phyloP scores from a whole-genome alignment of 1,140 invertebrate genomes.

The Anastrepha ludens region DNA sequence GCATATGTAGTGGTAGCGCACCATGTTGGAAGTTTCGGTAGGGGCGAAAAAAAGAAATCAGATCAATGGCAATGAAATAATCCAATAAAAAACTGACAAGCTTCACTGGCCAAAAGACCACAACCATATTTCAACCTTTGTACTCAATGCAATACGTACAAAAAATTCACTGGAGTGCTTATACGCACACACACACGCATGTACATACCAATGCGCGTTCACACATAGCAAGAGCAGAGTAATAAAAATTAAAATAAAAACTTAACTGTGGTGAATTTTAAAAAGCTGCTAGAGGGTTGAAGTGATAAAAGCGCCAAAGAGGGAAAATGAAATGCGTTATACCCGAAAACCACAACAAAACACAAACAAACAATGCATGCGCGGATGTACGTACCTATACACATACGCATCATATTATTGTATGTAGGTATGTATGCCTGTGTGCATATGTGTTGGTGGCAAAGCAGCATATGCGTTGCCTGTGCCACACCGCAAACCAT shows the following conservation, averaged over 20 bases:
- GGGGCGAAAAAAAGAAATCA: not conserved
- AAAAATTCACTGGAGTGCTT: not conserved
- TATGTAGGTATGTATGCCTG: constrained; percentile 1
- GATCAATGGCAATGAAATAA: constrained; percentile 50
- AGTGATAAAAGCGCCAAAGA: not conserved
- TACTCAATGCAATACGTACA: not conserved
- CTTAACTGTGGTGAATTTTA: constrained; percentile 34
- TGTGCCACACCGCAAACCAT: constrained; percentile 40
- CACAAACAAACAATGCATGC: constrained; percentile 25
- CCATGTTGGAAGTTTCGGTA: constrained; percentile 1
- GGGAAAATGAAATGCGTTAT: constrained; percentile 34
- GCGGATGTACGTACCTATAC: not conserved
- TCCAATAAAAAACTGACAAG: constrained; percentile 44
- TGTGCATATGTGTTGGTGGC: not conserved
- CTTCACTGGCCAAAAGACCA: constrained; percentile 12
- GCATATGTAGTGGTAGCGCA: not conserved
- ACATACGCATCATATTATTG: not conserved
- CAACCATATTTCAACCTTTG: constrained; percentile 41
- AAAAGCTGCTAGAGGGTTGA: not conserved
- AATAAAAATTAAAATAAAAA: constrained; percentile 49
- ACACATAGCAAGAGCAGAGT: not conserved
- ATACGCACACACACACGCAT: not conserved
- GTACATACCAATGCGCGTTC: not conserved
- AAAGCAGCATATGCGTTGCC: not conserved
- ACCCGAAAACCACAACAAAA: constrained; percentile 27